Conservation (phyloP, 2,113 vertebrate genomes). For the Saccopteryx bilineata region DNA sequence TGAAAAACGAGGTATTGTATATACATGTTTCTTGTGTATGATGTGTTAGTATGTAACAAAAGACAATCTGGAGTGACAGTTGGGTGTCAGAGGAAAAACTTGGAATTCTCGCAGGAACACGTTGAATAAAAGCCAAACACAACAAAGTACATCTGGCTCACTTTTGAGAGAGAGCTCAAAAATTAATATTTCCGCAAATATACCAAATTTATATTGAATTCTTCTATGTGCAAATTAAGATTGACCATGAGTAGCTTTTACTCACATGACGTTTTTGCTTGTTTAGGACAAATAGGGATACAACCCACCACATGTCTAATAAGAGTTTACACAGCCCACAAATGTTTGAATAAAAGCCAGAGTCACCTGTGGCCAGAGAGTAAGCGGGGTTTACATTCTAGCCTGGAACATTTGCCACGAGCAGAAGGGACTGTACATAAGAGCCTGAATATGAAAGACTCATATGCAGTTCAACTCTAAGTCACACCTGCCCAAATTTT, state of each 20-base stretch:
- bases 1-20: background rate
- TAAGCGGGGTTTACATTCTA: background rate
- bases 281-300: constrained; percentile 39
- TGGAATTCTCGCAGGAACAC: constrained; percentile 60
- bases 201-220: constrained; percentile 74
- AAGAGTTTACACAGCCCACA: background rate
- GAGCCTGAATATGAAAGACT: background rate
- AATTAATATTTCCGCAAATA: constrained; percentile 74
- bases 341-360: background rate
- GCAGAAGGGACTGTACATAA: background rate
- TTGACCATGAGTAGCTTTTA: constrained; percentile 63
- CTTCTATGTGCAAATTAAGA: constrained; percentile 61
- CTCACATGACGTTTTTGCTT: constrained; percentile 59
- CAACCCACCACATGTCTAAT: background rate
- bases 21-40: background rate
- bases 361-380: background rate
- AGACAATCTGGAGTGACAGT: background rate
- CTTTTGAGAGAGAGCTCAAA: constrained; percentile 72
- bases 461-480: background rate
- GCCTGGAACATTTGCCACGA: background rate
- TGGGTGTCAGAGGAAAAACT: constrained; percentile 56
- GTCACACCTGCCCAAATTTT: background rate
- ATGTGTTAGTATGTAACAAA: background rate
- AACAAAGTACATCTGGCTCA: constrained; percentile 77
- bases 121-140: constrained; percentile 70